Percentiles rank a stretch among this genome's conserved stretches.
Evolutionary conservation across 37 sponge, comb jelly and placozoan genomes (phyloP).

Genomic region (Chondrilla cf. caribensis): DNA sequence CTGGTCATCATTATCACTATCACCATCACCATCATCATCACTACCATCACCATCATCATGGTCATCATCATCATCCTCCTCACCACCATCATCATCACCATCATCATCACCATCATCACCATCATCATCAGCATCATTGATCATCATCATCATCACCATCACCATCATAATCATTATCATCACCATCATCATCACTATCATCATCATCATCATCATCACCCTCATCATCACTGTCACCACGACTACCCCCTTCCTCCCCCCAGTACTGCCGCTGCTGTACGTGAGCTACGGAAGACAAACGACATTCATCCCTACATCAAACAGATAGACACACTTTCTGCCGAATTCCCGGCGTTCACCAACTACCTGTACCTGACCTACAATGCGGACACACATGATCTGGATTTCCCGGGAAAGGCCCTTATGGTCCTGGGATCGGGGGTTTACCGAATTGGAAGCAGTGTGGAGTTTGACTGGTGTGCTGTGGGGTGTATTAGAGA

Average conservation of each 20-base stretch:
- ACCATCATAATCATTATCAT: not conserved
- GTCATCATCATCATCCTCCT: too few relatives aligned
- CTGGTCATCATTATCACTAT: too few relatives aligned
- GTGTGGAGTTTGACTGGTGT: slow-evolving; percentile 99
- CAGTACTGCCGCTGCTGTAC: slow-evolving; percentile 70
- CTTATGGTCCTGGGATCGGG: slow-evolving; percentile 96
- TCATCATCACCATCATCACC: too few relatives aligned
- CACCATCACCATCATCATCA: too few relatives aligned
- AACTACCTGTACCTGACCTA: slow-evolving; percentile 99
- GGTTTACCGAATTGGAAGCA: slow-evolving; percentile 94
- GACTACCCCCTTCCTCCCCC: not conserved
- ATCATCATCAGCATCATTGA: too few relatives aligned
- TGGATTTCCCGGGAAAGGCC: slow-evolving; percentile 74
- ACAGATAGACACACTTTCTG: slow-evolving; percentile 98
- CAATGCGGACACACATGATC: slow-evolving; percentile 82
- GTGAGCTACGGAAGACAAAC: slow-evolving; percentile 57
- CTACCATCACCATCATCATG: too few relatives aligned
- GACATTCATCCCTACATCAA: slow-evolving; percentile 81
- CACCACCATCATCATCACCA: too few relatives aligned
- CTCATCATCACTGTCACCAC: not conserved
- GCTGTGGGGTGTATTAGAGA: slow-evolving; percentile 94
- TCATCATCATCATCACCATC: not conserved
- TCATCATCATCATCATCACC: not conserved
- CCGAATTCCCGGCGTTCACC: slow-evolving; percentile 95
- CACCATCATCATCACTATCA: too few relatives aligned